phyloP scores from a whole-genome alignment of 2,797 vertebrate species.

The Falco concolor region DNA sequence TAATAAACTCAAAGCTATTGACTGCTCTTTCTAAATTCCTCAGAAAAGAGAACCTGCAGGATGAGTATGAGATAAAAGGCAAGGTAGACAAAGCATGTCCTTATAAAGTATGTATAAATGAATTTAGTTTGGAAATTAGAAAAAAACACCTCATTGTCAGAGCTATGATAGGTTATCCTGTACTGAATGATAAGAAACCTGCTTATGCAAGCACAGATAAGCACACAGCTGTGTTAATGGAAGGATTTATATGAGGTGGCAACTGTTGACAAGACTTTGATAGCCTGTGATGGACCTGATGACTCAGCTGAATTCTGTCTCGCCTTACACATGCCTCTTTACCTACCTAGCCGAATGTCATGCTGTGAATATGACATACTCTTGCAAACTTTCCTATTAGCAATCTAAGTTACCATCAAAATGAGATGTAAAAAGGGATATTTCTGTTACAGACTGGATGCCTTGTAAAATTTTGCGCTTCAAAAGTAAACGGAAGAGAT shows the following conservation, averaged over 20 bases:
- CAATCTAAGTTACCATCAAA: background rate
- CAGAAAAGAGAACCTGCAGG: background rate
- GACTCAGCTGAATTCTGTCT: background rate
- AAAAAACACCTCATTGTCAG: background rate
- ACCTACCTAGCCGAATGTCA: accelerated
- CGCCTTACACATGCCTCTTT: background rate
- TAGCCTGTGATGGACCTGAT: background rate
- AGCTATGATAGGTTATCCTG: background rate
- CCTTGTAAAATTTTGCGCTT: background rate
- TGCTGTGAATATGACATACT: background rate
- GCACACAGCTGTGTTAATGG: background rate
- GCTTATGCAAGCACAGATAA: background rate
- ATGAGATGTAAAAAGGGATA: background rate
- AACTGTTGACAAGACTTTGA: background rate
- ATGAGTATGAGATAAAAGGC: background rate
- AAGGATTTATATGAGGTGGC: background rate
- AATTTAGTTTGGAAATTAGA: background rate
- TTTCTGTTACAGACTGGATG: background rate
- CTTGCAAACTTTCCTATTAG: background rate
- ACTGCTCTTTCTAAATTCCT: background rate
- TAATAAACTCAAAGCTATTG: background rate
- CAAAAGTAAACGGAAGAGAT: background rate
- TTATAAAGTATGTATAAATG: background rate
- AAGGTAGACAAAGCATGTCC: background rate
- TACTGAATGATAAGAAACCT: background rate